A percentile compares a stretch with the other conserved stretches of the same genome.
Conservation (phyloP, 2,797 vertebrate species). For the Mastacembelus armatus region DNA sequence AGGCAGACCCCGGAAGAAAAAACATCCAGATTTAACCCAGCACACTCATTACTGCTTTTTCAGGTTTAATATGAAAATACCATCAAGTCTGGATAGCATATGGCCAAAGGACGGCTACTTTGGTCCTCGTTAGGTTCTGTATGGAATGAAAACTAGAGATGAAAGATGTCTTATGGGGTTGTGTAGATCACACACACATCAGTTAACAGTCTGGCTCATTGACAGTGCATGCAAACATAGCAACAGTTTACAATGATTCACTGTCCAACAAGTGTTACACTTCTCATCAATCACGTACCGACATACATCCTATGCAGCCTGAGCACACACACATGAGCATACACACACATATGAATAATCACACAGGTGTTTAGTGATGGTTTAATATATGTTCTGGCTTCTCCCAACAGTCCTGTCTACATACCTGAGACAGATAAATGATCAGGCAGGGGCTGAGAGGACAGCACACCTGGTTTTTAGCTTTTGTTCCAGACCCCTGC, state of each 20-base stretch:
- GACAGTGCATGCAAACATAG: conserved; percentile 29
- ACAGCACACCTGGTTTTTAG: conserved; percentile 34
- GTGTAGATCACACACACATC: conserved; percentile 22
- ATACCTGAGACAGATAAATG: conserved; percentile 49
- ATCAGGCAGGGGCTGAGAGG: conserved; percentile 26
- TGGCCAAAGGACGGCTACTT: conserved; percentile 8
- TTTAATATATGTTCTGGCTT: conserved; percentile 49
- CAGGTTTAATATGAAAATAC: conserved; percentile 28
- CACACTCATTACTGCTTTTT: background rate
- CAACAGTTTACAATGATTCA: conserved; percentile 47
- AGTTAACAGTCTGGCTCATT: conserved; percentile 34
- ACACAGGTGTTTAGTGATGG: conserved; percentile 51
- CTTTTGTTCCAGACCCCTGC: background rate
- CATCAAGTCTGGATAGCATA: conserved; percentile 18
- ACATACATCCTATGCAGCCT: background rate
- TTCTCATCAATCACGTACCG: conserved; percentile 28
- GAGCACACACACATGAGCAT: conserved; percentile 1
- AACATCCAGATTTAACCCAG: background rate
- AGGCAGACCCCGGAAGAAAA: background rate
- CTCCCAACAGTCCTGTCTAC: conserved; percentile 23
- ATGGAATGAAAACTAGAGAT: conserved; percentile 37
- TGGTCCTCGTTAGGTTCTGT: conserved; percentile 21
- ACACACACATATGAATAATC: conserved; percentile 17
- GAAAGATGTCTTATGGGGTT: background rate
- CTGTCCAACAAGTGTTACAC: conserved; percentile 11